Evolutionary conservation across 2,797 vertebrate species (phyloP).

Genomic region (Cacajao melanocephalus): DNA sequence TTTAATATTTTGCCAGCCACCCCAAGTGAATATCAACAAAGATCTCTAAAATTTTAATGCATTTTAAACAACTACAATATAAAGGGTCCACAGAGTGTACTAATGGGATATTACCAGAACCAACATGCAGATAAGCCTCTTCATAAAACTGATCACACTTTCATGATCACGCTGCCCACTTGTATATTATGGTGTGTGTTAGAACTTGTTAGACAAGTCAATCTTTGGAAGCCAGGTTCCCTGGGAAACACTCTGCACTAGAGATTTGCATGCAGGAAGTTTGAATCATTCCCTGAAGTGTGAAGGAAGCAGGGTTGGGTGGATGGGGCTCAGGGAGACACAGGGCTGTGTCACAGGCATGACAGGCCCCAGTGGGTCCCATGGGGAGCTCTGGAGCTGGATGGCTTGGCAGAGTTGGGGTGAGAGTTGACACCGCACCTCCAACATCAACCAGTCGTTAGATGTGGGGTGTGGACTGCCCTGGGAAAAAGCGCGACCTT

Average conservation of each 20-base stretch:
- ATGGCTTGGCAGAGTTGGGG: not conserved
- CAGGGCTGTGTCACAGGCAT: not conserved
- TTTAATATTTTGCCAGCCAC: no score
- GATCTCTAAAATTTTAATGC: not conserved
- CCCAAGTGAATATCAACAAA: not conserved
- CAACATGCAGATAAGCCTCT: accelerated
- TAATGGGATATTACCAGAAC: accelerated
- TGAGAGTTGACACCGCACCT: not conserved
- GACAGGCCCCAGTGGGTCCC: not conserved
- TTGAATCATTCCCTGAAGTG: no score
- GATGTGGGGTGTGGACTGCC: not conserved
- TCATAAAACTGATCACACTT: accelerated
- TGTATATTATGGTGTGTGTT: accelerated
- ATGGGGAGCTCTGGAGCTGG: not conserved
- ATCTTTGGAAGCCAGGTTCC: not conserved
- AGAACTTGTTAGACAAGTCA: not conserved
- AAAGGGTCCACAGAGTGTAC: not conserved
- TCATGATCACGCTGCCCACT: accelerated
- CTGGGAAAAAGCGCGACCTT: not conserved
- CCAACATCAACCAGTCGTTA: no score
- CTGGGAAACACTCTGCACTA: not conserved
- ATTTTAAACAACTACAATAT: not conserved
- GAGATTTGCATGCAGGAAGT: not conserved
- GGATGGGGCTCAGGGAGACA: not conserved
- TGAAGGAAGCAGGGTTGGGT: no score